These are phyloP conservation scores for Nanorana parkeri DNA, from an alignment of 2,113 vertebrate genomes.

Conservation along the genomic window DNA sequence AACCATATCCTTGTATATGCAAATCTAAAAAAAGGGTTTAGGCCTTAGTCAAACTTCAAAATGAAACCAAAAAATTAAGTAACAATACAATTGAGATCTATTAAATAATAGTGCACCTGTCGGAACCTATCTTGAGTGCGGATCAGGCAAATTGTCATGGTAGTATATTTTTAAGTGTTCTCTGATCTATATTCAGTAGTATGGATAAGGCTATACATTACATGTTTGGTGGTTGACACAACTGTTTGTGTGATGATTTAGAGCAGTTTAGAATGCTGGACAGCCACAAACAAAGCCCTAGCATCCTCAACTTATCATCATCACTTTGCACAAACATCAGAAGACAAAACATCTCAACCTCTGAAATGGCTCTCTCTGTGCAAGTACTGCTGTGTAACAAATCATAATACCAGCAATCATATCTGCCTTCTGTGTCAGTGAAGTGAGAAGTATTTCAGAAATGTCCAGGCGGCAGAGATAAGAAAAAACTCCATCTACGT, in stretches of 20 bases:
- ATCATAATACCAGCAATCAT: slow-evolving; percentile 14
- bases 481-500: background rate
- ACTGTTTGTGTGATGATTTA: slow-evolving; percentile 20
- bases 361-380: slow-evolving; percentile 11
- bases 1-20: too few species aligned
- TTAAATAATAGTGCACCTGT: too few species aligned
- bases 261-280: background rate
- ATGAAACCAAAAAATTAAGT: too few species aligned
- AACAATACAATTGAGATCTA: too few species aligned
- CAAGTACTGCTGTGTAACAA: slow-evolving; percentile 30
- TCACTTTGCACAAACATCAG: slow-evolving; percentile 9
- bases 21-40: too few species aligned
- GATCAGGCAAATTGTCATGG: too few species aligned
- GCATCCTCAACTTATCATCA: slow-evolving; percentile 2
- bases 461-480: background rate
- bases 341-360: slow-evolving; percentile 19
- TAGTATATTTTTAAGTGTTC: too few species aligned
- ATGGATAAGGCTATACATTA: background rate
- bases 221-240: background rate
- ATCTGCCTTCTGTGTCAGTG: slow-evolving; percentile 7
- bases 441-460: slow-evolving; percentile 3
- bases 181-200: background rate
- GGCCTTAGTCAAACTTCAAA: too few species aligned
- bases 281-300: slow-evolving; percentile 19
- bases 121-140: too few species aligned